phyloP scores from a whole-genome alignment of 2,888 invertebrate genomes.

The Tenthredo scrophulariae region DNA sequence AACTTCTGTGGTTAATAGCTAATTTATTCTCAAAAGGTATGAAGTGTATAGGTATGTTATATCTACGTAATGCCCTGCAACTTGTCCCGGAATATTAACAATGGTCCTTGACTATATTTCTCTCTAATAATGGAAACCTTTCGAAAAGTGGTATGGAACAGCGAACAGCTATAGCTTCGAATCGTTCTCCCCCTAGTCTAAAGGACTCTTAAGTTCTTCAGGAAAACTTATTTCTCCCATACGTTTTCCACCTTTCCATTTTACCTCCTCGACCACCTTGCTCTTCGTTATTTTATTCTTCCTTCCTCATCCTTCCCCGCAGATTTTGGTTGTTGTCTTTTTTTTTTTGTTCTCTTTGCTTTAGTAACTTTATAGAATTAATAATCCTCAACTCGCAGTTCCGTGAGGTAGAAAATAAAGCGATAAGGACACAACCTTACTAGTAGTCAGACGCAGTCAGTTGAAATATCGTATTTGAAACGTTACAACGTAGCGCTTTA shows the following conservation, averaged over 20 bases:
- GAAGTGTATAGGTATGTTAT: not conserved
- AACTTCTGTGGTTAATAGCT: conserved; percentile 2
- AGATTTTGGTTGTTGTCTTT: not conserved
- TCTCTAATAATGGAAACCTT: conserved; percentile 33
- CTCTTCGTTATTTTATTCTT: not conserved
- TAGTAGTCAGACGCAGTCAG: too few relatives aligned
- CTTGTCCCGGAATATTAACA: conserved; percentile 36
- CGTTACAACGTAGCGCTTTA: not conserved
- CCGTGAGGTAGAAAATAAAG: not conserved
- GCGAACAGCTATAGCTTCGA: conserved; percentile 37
- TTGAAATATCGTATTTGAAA: not conserved
- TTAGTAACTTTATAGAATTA: conserved; percentile 11
- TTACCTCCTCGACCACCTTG: not conserved
- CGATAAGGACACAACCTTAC: not conserved
- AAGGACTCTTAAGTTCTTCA: conserved; percentile 41
- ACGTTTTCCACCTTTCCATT: conserved; percentile 34
- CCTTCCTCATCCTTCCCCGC: not conserved
- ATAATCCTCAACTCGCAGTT: conserved; percentile 3
- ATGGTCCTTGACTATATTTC: conserved; percentile 34
- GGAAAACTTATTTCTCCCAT: conserved; percentile 44
- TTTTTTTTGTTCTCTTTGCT: not conserved
- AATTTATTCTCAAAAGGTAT: conserved; percentile 5
- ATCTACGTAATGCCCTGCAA: not conserved
- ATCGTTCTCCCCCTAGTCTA: conserved; percentile 9
- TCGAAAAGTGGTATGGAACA: conserved; percentile 29